These are phyloP conservation scores for Oreochromis spilurus DNA, from an alignment of 2,113 vertebrate genomes.

Conservation along the genomic window DNA sequence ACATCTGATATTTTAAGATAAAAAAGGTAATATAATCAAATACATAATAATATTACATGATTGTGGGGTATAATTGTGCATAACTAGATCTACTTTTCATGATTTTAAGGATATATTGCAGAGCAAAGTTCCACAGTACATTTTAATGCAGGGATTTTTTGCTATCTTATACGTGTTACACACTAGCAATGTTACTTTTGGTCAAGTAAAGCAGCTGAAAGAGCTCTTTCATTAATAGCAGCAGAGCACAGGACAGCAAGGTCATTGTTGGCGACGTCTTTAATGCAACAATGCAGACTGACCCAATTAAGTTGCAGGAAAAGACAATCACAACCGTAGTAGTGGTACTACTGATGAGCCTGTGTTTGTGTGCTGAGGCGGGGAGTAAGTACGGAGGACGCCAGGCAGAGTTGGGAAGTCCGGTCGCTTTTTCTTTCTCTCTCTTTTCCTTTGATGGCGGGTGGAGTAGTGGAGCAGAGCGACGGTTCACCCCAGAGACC, in stretches of 20 bases:
- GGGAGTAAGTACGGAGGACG: slow-evolving; percentile 36
- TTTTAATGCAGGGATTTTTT: not conserved
- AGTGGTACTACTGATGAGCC: slow-evolving; percentile 41
- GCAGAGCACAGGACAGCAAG: slow-evolving; percentile 1
- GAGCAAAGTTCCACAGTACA: not conserved
- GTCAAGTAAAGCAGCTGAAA: not conserved
- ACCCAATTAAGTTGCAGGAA: slow-evolving; percentile 56
- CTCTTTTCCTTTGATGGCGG: slow-evolving; percentile 24
- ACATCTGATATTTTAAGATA: not conserved
- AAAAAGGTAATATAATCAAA: not conserved
- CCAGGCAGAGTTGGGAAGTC: slow-evolving; percentile 48
- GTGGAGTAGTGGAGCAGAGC: slow-evolving; percentile 52
- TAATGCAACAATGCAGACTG: slow-evolving; percentile 47
- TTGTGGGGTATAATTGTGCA: not conserved
- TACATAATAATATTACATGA: not conserved
- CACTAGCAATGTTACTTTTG: not conserved
- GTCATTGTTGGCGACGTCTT: slow-evolving; percentile 47
- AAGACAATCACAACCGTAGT: slow-evolving; percentile 35
- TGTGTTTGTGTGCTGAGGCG: slow-evolving; percentile 65
- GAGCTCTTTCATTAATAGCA: not conserved
- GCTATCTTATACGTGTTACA: not conserved
- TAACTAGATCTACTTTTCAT: not conserved
- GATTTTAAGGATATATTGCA: not conserved
- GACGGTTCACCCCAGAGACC: slow-evolving; percentile 62
- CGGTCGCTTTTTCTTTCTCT: slow-evolving; percentile 9